phyloP scores from a whole-genome alignment of 2,797 vertebrate species.

The Enteromius trimaculatus region DNA sequence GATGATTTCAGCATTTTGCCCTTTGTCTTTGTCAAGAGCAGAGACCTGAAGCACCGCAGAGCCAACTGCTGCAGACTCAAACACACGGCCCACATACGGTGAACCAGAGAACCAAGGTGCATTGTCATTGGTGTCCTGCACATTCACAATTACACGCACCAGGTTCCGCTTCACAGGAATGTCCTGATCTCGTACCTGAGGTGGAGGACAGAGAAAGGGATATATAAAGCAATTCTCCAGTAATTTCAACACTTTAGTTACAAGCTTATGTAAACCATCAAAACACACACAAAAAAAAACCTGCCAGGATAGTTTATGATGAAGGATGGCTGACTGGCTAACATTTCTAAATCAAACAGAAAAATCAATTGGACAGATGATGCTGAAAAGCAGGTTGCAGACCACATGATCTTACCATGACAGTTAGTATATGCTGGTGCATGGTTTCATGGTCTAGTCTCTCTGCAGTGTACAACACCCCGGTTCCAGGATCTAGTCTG shows the following conservation, averaged over 20 bases:
- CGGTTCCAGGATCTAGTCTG: constrained; percentile 90
- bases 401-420: constrained; percentile 83
- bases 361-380: constrained; percentile 43
- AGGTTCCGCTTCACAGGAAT: constrained; percentile 97
- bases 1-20: constrained; percentile 88
- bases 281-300: constrained; percentile 36
- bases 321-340: constrained; percentile 37
- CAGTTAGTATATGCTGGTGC: constrained; percentile 89
- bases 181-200: constrained; percentile 95
- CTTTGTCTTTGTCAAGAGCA: constrained; percentile 95
- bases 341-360: constrained; percentile 40
- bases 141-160: constrained; percentile 87
- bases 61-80: constrained; percentile 90
- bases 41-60: constrained; percentile 91
- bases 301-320: constrained; percentile 23
- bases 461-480: constrained; percentile 87
- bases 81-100: constrained; percentile 86
- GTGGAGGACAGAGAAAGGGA: background rate
- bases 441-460: constrained; percentile 92
- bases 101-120: constrained; percentile 92
- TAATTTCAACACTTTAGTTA: constrained; percentile 6
- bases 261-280: constrained; percentile 24
- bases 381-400: background rate
- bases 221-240: constrained; percentile 1
- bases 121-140: constrained; percentile 95